Conservation (phyloP, 1,140 invertebrate species). For the Camponotus floridanus region DNA sequence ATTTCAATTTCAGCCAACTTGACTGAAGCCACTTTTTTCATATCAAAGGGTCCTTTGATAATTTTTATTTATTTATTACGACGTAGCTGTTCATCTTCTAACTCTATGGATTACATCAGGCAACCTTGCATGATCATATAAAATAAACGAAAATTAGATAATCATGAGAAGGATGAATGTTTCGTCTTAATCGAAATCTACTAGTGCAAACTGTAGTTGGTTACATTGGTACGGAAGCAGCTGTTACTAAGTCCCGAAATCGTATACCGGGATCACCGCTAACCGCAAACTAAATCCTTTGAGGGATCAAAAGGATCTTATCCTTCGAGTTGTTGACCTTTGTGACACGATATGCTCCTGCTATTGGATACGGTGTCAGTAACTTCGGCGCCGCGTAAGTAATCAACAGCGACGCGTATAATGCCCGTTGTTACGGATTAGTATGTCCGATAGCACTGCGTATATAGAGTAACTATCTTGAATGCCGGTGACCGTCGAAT, state of each 20-base stretch:
- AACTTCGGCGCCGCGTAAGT: conserved; percentile 71
- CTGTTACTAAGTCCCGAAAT: conserved; percentile 51
- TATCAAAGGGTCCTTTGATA: too few relatives aligned
- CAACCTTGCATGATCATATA: neutral
- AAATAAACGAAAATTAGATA: neutral
- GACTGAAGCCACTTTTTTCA: too few relatives aligned
- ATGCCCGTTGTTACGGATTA: conserved; percentile 65
- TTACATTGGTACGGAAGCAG: conserved; percentile 33
- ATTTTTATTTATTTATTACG: too few relatives aligned
- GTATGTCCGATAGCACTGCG: conserved; percentile 47
- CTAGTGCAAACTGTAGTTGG: neutral
- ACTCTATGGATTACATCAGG: neutral
- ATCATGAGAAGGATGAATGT: neutral
- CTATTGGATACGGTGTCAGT: conserved; percentile 68
- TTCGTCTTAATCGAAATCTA: conserved; percentile 13
- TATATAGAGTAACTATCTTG: conserved; percentile 2
- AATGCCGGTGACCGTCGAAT: conserved; percentile 31
- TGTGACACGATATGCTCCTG: conserved; percentile 51
- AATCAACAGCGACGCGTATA: conserved; percentile 70
- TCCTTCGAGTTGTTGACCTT: conserved; percentile 69
- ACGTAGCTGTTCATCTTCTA: neutral
- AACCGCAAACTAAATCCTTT: conserved; percentile 72
- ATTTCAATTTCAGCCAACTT: too few relatives aligned
- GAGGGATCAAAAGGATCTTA: conserved; percentile 58
- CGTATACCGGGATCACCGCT: conserved; percentile 55